phyloP scores from a whole-genome alignment of 2,888 invertebrate genomes.

The Eustalomyia histrio region DNA sequence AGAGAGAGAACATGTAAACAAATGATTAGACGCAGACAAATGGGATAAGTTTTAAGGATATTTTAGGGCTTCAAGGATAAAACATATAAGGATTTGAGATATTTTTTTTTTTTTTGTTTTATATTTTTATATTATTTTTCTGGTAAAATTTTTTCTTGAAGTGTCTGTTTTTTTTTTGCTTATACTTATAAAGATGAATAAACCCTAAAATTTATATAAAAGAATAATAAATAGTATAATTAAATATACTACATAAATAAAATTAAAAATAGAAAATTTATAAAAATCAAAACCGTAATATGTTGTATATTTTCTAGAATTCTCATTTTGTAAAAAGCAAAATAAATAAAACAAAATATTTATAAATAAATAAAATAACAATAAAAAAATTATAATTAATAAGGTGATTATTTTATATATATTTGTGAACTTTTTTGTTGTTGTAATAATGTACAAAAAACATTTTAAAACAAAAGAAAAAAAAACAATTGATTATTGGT shows the following conservation, averaged over 20 bases:
- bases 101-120: slow-evolving; percentile 64
- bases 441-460: slow-evolving; percentile 68
- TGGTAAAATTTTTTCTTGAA: slow-evolving; percentile 50
- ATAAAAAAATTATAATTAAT: slow-evolving; percentile 55
- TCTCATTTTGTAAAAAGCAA: slow-evolving; percentile 58
- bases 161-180: slow-evolving; percentile 36
- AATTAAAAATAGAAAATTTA: slow-evolving; percentile 8
- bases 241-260: background rate
- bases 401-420: slow-evolving; percentile 59
- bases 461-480: slow-evolving; percentile 34
- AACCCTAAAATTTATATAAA: slow-evolving; percentile 50
- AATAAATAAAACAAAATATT: slow-evolving; percentile 51
- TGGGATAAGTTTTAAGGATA: slow-evolving; percentile 81
- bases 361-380: slow-evolving; percentile 58
- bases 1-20: slow-evolving; percentile 79
- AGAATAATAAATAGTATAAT: slow-evolving; percentile 64
- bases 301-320: slow-evolving; percentile 35
- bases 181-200: slow-evolving; percentile 28
- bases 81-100: slow-evolving; percentile 63
- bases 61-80: slow-evolving; percentile 73
- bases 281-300: background rate
- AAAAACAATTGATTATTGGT: slow-evolving; percentile 23
- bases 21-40: slow-evolving; percentile 91
- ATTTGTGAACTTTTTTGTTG: slow-evolving; percentile 77
- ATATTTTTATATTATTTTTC: slow-evolving; percentile 67